Conservation (phyloP, 2,888 invertebrate genomes). For the Itoplectis maculator region DNA sequence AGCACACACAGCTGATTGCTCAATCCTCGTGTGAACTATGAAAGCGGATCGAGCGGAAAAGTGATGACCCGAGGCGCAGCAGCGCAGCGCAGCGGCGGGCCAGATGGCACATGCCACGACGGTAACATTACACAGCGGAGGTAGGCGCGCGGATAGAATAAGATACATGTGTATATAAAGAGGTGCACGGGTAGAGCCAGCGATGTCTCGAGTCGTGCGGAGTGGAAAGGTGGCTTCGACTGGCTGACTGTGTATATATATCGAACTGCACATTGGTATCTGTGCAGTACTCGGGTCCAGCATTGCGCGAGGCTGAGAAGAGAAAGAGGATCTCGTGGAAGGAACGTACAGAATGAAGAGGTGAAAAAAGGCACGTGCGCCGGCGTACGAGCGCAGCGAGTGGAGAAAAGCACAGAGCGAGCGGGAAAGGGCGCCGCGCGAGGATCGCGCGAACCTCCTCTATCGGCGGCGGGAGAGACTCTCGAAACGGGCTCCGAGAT, state of each 20-base stretch:
- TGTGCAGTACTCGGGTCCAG: background rate
- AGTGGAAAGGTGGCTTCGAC: conserved; percentile 51
- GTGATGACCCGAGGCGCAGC: conserved; percentile 41
- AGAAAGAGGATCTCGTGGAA: conserved; percentile 60
- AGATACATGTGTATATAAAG: conserved; percentile 17
- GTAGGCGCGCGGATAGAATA: background rate
- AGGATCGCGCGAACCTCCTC: conserved; percentile 60
- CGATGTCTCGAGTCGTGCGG: conserved; percentile 42
- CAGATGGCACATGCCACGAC: conserved; percentile 9
- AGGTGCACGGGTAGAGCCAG: conserved; percentile 12
- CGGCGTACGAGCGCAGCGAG: conserved; percentile 49
- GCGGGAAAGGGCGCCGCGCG: conserved; percentile 59
- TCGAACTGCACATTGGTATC: background rate
- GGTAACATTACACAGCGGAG: conserved; percentile 26
- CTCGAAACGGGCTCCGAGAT: conserved; percentile 9
- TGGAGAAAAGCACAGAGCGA: conserved; percentile 53
- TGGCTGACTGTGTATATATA: conserved; percentile 13
- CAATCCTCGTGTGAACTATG: conserved; percentile 65
- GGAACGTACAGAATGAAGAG: conserved; percentile 44
- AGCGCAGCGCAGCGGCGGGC: too few species aligned
- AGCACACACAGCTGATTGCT: conserved; percentile 41
- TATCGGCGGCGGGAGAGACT: conserved; percentile 32
- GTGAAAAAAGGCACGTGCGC: conserved; percentile 57
- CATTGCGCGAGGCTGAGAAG: conserved; percentile 36
- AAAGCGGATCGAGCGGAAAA: conserved; percentile 49